Conservation (phyloP, 1,140 invertebrate species). For the Sipha flava region DNA sequence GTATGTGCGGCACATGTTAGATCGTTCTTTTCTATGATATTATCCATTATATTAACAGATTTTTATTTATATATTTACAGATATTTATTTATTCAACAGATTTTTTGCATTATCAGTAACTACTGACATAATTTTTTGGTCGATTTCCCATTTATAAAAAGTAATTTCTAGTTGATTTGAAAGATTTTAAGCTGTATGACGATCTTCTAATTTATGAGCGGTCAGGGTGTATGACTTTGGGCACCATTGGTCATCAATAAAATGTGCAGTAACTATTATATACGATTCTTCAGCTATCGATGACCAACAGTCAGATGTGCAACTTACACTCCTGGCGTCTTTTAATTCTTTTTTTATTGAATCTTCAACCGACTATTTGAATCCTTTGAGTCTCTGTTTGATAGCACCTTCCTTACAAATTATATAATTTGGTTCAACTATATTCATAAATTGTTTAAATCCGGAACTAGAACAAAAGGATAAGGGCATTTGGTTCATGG, state of each 20-base stretch:
- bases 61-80: too few species aligned
- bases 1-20: not conserved
- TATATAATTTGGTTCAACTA: not conserved
- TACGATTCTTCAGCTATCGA: not conserved
- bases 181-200: not conserved
- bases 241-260: not conserved
- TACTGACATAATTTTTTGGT: not conserved
- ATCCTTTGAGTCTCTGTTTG: not conserved
- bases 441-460: not conserved
- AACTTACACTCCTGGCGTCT: not conserved
- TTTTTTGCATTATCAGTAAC: not conserved
- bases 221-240: not conserved
- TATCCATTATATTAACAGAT: not conserved
- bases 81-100: not conserved
- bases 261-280: not conserved
- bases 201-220: not conserved
- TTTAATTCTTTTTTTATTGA: not conserved
- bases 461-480: not conserved
- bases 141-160: not conserved
- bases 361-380: not conserved
- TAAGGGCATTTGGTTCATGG: not conserved
- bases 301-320: not conserved
- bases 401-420: not conserved
- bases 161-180: not conserved
- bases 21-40: not conserved